Base-by-base conservation (phyloP, 2,797 vertebrate genomes). In the Aldrovandia affinis region DNA sequence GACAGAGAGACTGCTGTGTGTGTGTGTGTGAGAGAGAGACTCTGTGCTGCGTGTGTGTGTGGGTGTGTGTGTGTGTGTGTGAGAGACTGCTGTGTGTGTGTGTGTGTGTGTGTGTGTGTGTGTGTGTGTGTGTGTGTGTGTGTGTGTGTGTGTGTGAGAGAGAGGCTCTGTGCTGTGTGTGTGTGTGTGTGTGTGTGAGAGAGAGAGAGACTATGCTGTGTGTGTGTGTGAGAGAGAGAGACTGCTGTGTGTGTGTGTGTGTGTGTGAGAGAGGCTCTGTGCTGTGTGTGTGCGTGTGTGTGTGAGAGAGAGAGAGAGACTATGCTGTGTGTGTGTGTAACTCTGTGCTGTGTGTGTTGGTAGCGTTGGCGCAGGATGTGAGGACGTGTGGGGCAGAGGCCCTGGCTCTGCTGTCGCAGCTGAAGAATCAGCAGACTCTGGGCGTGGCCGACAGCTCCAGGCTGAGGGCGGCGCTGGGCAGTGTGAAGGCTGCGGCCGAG, bases 291-390 rank as follows among this genome's bases (percentile, higher is more conserved):
- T 63, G n/a, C n/a, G n/a, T n/a, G n/a, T n/a, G n/a, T n/a, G n/a
- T n/a, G n/a, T n/a, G n/a, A n/a, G n/a, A n/a, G n/a, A n/a, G n/a
- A n/a, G n/a, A n/a, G n/a, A n/a, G n/a, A n/a, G n/a, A n/a, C n/a
- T n/a, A 12, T 59, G n/a, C n/a, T n/a, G n/a, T n/a, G n/a, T n/a
- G n/a, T n/a, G n/a, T n/a, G n/a, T n/a, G n/a, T n/a, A n/a, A n/a
- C 55, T 14, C 7, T 57, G 36, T 20, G n/a, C 20, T 80, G 1
- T 44, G 10, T 79, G 59, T 82, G 79, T 18, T 65, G 10, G 0
- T 93, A 99, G 98, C 92, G 28, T 93, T 99, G 90, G 93, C 95
- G 0, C 96, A 97, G 85, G 93, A 94, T 10, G 97, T 98, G 89
- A 97, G 94, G 91, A 87, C 91, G n/a, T 98, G 96, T 0, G 97